Percentiles rank a stretch among this genome's conserved stretches.
These are phyloP conservation scores for Pteruthius melanotis DNA, from an alignment of 2,113 vertebrate genomes.

Conservation along the genomic window DNA sequence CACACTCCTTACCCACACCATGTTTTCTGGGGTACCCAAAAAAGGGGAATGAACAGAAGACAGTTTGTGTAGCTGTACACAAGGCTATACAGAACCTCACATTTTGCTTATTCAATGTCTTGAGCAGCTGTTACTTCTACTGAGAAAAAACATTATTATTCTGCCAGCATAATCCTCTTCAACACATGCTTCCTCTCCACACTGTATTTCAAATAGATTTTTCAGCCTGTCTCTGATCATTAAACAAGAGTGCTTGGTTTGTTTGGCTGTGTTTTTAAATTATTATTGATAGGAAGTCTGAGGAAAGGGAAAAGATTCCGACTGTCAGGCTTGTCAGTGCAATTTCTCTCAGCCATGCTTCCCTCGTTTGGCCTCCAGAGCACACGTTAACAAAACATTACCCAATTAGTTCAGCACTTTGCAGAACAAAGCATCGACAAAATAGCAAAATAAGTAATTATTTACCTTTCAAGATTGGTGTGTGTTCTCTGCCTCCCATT, in stretches of 20 bases:
- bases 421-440: conserved; percentile 22
- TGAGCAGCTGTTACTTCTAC: neutral
- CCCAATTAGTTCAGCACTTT: conserved; percentile 16
- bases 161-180: neutral
- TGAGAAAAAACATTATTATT: neutral
- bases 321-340: conserved; percentile 7
- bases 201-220: neutral
- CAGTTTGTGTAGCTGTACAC: neutral
- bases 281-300: neutral
- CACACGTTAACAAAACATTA: neutral
- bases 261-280: neutral
- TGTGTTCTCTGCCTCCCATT: conserved; percentile 76
- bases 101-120: neutral
- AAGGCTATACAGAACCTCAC: neutral
- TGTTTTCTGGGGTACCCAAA: neutral
- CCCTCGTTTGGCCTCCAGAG: neutral
- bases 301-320: neutral
- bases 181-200: neutral
- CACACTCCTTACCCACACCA: accelerated
- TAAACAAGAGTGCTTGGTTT: neutral
- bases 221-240: conserved; percentile 15
- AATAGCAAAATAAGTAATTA: conserved; percentile 4
- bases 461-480: conserved; percentile 83
- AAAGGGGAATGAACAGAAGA: neutral
- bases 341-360: neutral